Percentiles rank a stretch among this genome's conserved stretches.
Evolutionary conservation across 37 sponge, comb jelly and placozoan species (phyloP).

Genomic region (Geodia barretti): DNA sequence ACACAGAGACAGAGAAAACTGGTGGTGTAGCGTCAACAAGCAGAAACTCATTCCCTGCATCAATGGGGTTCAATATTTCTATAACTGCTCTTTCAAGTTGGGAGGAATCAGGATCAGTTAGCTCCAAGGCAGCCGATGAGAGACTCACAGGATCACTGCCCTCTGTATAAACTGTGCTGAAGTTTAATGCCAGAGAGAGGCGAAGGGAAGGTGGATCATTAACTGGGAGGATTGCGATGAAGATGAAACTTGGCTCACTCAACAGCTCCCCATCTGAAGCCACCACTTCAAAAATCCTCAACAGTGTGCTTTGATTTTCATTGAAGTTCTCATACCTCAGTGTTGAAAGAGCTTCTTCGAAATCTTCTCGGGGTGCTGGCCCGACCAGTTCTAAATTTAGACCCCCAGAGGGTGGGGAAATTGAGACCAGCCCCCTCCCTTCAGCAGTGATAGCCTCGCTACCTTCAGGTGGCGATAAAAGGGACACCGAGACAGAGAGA

Average conservation of each 20-base stretch:
- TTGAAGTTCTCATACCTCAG: constrained; percentile 42
- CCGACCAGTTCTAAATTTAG: constrained; percentile 20
- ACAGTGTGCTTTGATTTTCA: constrained; percentile 20
- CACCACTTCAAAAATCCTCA: constrained; percentile 36
- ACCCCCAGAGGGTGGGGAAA: constrained; percentile 41
- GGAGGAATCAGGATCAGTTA: constrained; percentile 60
- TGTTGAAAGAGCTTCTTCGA: constrained; percentile 9
- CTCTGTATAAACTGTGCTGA: constrained; percentile 33
- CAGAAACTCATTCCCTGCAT: constrained; percentile 13
- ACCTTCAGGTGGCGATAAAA: constrained; percentile 40
- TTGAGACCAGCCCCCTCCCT: constrained; percentile 5
- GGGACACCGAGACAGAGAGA: constrained; percentile 19
- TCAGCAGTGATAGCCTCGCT: constrained; percentile 33
- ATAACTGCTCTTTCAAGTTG: constrained; percentile 7
- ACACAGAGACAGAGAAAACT: not conserved
- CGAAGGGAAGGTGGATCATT: constrained; percentile 70
- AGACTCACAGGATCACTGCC: constrained; percentile 17
- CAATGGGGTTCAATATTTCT: not conserved
- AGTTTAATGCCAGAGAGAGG: constrained; percentile 11
- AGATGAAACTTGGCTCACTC: constrained; percentile 35
- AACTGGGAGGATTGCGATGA: constrained; percentile 30
- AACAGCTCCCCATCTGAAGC: constrained; percentile 60
- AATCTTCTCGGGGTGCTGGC: constrained; percentile 41
- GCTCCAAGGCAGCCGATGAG: not conserved
- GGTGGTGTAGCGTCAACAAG: not conserved